phyloP scores from a whole-genome alignment of 1,140 invertebrate species.

The Subanguina moxae region DNA sequence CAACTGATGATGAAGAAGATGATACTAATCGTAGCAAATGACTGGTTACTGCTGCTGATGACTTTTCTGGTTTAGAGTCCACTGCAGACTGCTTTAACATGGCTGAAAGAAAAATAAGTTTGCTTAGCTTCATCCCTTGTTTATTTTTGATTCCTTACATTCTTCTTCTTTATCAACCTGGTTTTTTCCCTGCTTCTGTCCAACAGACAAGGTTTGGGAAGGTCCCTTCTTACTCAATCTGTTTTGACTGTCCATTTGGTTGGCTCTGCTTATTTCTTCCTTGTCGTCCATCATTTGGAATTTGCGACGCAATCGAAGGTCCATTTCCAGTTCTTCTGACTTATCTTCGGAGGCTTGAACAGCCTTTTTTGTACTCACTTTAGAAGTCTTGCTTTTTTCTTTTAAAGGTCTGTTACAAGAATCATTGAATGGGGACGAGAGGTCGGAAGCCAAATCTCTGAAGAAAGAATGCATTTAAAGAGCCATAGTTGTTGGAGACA shows the following conservation, averaged over 20 bases:
- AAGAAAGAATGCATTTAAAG: too few species aligned
- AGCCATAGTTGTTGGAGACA: too few species aligned
- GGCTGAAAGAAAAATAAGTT: too few species aligned
- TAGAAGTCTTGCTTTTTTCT: too few species aligned
- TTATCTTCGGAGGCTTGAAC: too few species aligned
- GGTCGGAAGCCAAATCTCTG: too few species aligned
- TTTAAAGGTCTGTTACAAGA: too few species aligned
- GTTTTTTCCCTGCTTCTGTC: too few species aligned
- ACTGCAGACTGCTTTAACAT: not conserved
- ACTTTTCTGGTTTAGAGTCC: not conserved
- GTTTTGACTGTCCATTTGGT: not conserved
- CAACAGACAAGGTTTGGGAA: not conserved
- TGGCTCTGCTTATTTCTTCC: not conserved
- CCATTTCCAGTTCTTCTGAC: not conserved
- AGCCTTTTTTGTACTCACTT: too few species aligned
- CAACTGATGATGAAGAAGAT: not conserved
- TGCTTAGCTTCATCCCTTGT: not conserved
- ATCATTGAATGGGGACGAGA: too few species aligned
- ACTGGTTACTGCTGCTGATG: too few species aligned
- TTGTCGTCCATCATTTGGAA: not conserved
- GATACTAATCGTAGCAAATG: not conserved
- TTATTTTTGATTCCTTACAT: not conserved
- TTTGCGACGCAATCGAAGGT: slow-evolving; percentile 3
- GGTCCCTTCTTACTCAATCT: not conserved
- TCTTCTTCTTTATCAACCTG: not conserved